Conservation (phyloP, 2,888 invertebrate species). For the Subacronicta megacephala region DNA sequence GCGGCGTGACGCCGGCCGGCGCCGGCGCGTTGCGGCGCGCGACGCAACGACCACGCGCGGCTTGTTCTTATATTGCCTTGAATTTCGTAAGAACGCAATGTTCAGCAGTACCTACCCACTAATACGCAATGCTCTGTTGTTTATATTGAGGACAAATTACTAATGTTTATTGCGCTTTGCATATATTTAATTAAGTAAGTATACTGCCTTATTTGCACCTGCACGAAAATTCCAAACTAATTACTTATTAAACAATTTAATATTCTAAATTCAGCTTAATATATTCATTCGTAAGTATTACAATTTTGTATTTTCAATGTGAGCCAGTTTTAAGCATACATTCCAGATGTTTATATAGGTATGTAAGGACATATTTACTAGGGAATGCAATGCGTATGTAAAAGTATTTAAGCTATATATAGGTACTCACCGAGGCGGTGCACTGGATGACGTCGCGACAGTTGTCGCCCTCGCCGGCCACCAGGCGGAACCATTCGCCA, state of each 20-base stretch:
- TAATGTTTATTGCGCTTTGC: constrained; percentile 52
- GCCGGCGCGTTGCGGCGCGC: constrained; percentile 3
- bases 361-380: constrained; percentile 44
- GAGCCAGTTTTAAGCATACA: constrained; percentile 42
- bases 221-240: constrained; percentile 35
- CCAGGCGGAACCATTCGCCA: constrained; percentile 98
- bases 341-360: constrained; percentile 36
- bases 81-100: constrained; percentile 53
- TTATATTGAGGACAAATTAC: constrained; percentile 61
- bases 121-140: constrained; percentile 57
- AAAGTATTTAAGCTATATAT: constrained; percentile 57
- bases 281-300: constrained; percentile 45
- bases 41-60: constrained; percentile 31
- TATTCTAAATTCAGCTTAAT: constrained; percentile 36
- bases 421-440: constrained; percentile 94
- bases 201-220: constrained; percentile 31
- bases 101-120: constrained; percentile 39
- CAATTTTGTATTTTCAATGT: constrained; percentile 43
- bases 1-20: constrained; percentile 46
- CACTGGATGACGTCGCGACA: constrained; percentile 98
- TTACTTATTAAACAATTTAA: constrained; percentile 33
- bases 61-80: constrained; percentile 55
- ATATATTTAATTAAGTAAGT: constrained; percentile 46
- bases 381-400: constrained; percentile 57
- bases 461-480: constrained; percentile 96